These are phyloP conservation scores for Nipponacmea schrenckii DNA, from an alignment of 2,888 invertebrate genomes.

Conservation along the genomic window DNA sequence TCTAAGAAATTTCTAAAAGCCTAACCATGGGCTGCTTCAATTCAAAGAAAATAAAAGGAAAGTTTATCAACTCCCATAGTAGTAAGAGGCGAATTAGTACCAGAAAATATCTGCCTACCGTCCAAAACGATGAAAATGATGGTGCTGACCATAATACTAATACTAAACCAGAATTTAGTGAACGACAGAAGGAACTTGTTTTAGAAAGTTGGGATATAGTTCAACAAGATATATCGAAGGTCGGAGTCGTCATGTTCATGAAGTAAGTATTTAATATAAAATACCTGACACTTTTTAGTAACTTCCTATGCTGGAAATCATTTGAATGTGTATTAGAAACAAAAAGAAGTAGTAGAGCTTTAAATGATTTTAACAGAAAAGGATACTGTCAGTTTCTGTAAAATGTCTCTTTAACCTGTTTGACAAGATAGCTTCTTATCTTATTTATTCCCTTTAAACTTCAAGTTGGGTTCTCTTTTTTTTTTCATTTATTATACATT, in stretches of 20 bases:
- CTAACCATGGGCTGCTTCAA: conserved; percentile 40
- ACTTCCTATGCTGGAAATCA: too few relatives aligned
- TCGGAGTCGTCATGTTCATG: conserved; percentile 57
- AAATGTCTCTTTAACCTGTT: too few relatives aligned
- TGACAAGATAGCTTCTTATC: too few relatives aligned
- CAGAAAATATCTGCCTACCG: conserved; percentile 30
- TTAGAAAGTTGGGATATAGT: conserved; percentile 49
- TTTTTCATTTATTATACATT: too few relatives aligned
- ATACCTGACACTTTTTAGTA: too few relatives aligned
- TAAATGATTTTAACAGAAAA: too few relatives aligned
- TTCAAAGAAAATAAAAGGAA: conserved; percentile 38
- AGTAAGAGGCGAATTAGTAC: conserved; percentile 2
- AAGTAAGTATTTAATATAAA: too few relatives aligned
- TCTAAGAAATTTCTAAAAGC: background rate
- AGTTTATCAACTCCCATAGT: conserved; percentile 27
- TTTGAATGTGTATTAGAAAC: too few relatives aligned
- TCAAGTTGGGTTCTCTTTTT: too few relatives aligned
- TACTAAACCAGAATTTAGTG: conserved; percentile 44
- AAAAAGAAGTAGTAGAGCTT: too few relatives aligned
- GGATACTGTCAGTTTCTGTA: too few relatives aligned
- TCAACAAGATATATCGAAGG: conserved; percentile 51
- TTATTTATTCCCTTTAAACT: too few relatives aligned
- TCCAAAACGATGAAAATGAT: conserved; percentile 27
- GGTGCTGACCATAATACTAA: conserved; percentile 23
- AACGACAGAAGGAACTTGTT: conserved; percentile 49